Base-by-base conservation (phyloP, 2,888 invertebrate species). In the Drosophila prostipennis region DNA sequence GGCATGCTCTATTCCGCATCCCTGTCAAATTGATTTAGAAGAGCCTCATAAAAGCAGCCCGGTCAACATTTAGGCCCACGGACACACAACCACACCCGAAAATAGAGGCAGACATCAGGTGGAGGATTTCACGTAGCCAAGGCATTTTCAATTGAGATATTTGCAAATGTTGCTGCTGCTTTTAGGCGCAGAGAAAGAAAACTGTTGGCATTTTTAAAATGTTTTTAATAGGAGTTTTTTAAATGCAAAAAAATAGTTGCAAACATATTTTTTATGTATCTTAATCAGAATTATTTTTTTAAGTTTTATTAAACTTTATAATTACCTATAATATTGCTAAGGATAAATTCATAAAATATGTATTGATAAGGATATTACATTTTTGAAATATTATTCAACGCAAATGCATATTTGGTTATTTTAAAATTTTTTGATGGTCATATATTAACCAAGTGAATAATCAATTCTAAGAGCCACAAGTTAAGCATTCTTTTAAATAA, bases 71-170 rank as follows among this genome's bases (percentile, higher is more conserved):
- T 40, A 42, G 34, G 29, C 48, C 34, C 26, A 42, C n/a, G 40
- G 52, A 34, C 49, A 26, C 43, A 11, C 29, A 60, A 29, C 26
- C 57, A 10, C 16, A 45, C 69, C 73, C 63, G 49, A 68, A 72
- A 63, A 63, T 63, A 19, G 64, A 61, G 74, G 32, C 54, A 61
- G 42, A 19, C 55, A 36, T 69, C 65, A 69, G 65, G 45, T 68
- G 34, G 34, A 55, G 56, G 65, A 34, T 32, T 65, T 43, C 65
- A 55, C 69, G 56, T 69, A 68, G 56, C 69, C 69, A 60, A 70
- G 83, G 73, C 56, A 85, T 85, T 79, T 63, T 72, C 75, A 79
- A 85, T 85, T 75, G 73, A 77, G 75, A 73, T 76, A 77, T 70
- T 82, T 79, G 48, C 59, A 16, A 63, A 60, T 46, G 57, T 37